Base-by-base conservation (phyloP, 1,140 invertebrate genomes). In the Caerostris darwini region DNA sequence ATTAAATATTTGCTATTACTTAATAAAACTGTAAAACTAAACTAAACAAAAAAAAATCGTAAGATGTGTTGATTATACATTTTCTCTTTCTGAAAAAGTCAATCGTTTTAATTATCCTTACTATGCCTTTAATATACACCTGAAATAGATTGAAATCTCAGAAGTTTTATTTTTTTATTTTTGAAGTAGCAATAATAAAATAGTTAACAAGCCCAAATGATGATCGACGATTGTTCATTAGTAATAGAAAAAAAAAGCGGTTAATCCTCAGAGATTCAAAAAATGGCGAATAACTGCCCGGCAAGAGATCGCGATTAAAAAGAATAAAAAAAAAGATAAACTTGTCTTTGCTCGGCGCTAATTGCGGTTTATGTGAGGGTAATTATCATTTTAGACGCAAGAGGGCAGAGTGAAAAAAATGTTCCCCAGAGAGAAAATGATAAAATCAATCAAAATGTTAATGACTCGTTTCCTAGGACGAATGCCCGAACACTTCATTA, bases 391-490 rank as follows among this genome's bases (percentile, higher is more conserved):
- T 77, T 77, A 53, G 69, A 34, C 69, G 10, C 5, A 10, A 10
- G 34, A 10, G 7, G 19, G 19, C 8, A 50, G 34, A 5, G 19
- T 12, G 50, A 77, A 77, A 77, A 77, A 61, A 61, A 2, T 61
- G 34, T 5, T 4, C 34, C 69, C 69, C 3, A 77, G 69, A 34
- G 69, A 53, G 34, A 77, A 77, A 77, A 77, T 77, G 69, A 77
- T 77, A 77, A 77, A 77, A 77, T 77, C 69, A 77, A 77, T 77
- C 69, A 77, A 77, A 77, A 77, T 77, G 69, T 77, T 77, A 77
- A 77, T 77, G 34, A 77, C 19, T 53, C 69, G 69, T 77, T 50
- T 77, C 69, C 19, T 8, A 17, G n/a, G 61, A 67, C n/a, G 61
- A 67, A 8, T 50, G 19, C 69, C 50, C n/a, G 61, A 67, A 8